Conservation (phyloP, 2,888 invertebrate genomes). For the Elysia crispata region DNA sequence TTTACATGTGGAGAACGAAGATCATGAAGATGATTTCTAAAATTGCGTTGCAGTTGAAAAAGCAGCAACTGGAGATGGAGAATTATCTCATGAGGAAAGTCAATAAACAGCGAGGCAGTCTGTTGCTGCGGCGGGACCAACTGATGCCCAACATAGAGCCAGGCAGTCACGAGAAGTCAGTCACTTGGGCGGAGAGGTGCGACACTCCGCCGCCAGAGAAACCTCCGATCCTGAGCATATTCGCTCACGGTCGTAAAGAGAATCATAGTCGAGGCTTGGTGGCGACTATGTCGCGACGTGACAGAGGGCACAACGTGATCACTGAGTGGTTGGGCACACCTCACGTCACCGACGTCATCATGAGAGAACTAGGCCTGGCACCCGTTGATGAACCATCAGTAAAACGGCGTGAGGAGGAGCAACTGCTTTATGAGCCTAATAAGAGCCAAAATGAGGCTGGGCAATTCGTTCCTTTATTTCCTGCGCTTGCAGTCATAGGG, state of each 20-base stretch:
- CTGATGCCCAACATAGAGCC: constrained; percentile 10
- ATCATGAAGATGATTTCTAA: not conserved
- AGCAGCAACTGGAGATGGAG: constrained; percentile 27
- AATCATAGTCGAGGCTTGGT: not conserved
- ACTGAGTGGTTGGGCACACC: constrained; percentile 45
- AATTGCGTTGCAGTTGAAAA: constrained; percentile 25
- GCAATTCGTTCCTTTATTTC: not conserved
- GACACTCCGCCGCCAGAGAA: not conserved
- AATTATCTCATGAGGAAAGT: constrained; percentile 21
- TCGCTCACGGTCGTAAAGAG: too few relatives aligned
- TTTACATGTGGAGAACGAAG: too few relatives aligned
- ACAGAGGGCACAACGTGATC: constrained; percentile 20
- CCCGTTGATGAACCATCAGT: not conserved
- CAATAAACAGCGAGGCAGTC: constrained; percentile 15
- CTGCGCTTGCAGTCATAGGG: not conserved
- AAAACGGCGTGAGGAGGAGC: not conserved
- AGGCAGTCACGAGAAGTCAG: not conserved
- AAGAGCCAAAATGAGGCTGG: not conserved
- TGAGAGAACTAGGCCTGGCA: not conserved
- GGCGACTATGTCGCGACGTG: not conserved
- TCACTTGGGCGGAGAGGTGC: not conserved
- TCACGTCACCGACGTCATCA: constrained; percentile 40
- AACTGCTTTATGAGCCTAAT: not conserved
- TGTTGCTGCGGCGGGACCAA: constrained; percentile 32
- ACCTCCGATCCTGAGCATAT: not conserved